phyloP scores from a whole-genome alignment of 2,113 vertebrate species.

The Nibea albiflora region DNA sequence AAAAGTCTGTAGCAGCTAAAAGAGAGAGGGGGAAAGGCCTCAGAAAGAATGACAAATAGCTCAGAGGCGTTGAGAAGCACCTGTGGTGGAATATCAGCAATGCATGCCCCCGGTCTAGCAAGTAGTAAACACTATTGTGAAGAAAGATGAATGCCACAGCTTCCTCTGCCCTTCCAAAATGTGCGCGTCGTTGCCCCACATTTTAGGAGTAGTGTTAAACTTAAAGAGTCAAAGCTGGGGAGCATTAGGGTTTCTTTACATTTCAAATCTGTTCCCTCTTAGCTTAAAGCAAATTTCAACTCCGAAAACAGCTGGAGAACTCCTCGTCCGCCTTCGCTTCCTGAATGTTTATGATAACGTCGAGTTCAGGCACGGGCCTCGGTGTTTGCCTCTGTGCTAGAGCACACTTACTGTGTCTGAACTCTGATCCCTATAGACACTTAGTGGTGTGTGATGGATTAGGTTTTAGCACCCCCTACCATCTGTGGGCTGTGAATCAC shows the following conservation, averaged over 20 bases:
- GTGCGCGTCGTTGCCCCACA: background rate
- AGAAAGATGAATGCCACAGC: conserved; percentile 51
- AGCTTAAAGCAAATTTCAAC: conserved; percentile 30
- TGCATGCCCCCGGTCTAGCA: conserved; percentile 12
- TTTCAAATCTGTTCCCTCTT: conserved; percentile 36
- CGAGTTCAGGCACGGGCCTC: conserved; percentile 20
- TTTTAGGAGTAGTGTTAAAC: conserved; percentile 32
- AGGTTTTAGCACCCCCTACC: conserved; percentile 74
- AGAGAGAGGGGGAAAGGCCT: conserved; percentile 13
- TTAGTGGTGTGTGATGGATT: conserved; percentile 63
- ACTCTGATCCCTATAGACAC: conserved; percentile 41
- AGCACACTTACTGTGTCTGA: conserved; percentile 17
- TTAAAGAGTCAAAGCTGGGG: conserved; percentile 39
- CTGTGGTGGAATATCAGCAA: conserved; percentile 24
- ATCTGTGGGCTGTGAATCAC: conserved; percentile 59
- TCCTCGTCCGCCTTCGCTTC: background rate
- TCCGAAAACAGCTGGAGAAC: conserved; percentile 30
- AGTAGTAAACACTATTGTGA: conserved; percentile 29
- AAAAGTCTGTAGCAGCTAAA: conserved; percentile 35
- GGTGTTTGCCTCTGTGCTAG: conserved; percentile 3
- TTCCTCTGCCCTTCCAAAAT: conserved; percentile 23
- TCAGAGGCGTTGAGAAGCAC: conserved; percentile 8
- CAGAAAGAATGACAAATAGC: background rate
- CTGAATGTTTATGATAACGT: conserved; percentile 47
- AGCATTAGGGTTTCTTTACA: conserved; percentile 13